Percentiles rank a stretch among this genome's conserved stretches.
These are phyloP conservation scores for Paramisgurnus dabryanus DNA, from an alignment of 2,113 vertebrate species.

Conservation along the genomic window DNA sequence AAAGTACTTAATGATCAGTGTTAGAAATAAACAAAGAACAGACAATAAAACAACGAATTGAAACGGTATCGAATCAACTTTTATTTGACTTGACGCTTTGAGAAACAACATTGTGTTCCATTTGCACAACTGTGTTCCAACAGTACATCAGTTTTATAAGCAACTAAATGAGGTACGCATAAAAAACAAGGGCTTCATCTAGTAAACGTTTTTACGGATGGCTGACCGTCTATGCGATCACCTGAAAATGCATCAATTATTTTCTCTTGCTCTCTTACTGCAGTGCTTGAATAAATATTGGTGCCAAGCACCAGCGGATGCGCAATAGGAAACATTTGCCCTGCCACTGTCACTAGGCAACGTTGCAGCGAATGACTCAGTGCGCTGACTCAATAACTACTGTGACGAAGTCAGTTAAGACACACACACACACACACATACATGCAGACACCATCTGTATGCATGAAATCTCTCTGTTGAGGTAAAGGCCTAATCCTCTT, in stretches of 20 bases:
- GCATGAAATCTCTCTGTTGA: slow-evolving; percentile 77
- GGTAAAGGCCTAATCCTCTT: slow-evolving; percentile 77
- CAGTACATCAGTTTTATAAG: neutral
- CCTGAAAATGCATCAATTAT: slow-evolving; percentile 58
- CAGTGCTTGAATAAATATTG: slow-evolving; percentile 78
- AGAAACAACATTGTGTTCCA: neutral
- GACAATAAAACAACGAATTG: neutral
- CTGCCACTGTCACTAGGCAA: slow-evolving; percentile 76
- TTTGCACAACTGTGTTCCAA: too few species aligned
- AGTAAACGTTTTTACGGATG: slow-evolving; percentile 56
- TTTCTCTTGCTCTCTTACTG: slow-evolving; percentile 64
- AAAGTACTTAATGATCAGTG: too few species aligned
- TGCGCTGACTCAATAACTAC: slow-evolving; percentile 74
- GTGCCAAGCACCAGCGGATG: slow-evolving; percentile 65
- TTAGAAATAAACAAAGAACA: neutral
- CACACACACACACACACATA: slow-evolving; percentile 48
- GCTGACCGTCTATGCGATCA: slow-evolving; percentile 59
- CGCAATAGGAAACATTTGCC: slow-evolving; percentile 78
- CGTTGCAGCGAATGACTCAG: slow-evolving; percentile 74
- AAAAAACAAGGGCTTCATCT: slow-evolving; percentile 65
- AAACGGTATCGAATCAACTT: neutral
- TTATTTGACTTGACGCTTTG: neutral
- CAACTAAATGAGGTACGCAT: slow-evolving; percentile 28
- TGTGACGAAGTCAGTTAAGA: slow-evolving; percentile 70
- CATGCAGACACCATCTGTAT: slow-evolving; percentile 61